Evolutionary conservation across 2,888 invertebrate genomes (phyloP).

Genomic region (Lordiphosa fenestrarum): DNA sequence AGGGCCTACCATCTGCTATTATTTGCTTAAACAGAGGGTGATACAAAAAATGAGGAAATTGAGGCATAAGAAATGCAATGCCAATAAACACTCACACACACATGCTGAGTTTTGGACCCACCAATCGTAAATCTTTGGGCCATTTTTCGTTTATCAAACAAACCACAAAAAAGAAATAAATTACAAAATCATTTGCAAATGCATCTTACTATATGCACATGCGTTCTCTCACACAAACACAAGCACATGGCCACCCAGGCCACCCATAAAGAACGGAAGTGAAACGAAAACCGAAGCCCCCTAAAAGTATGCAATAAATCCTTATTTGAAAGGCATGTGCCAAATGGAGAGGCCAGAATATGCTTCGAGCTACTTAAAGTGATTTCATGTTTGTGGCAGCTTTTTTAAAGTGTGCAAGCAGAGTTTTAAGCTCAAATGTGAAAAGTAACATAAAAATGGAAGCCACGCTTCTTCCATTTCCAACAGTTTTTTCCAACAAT

Average conservation of each 20-base stretch:
- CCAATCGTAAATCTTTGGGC: constrained; percentile 33
- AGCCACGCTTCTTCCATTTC: too few species aligned
- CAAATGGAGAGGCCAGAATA: constrained; percentile 7
- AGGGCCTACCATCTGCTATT: too few species aligned
- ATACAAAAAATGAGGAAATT: too few species aligned
- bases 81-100: too few species aligned
- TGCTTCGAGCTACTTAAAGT: too few species aligned
- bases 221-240: constrained; percentile 3
- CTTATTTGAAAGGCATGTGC: constrained; percentile 18
- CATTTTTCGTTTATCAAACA: constrained; percentile 24
- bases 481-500: too few species aligned
- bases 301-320: constrained; percentile 42
- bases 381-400: neutral
- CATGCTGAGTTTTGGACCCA: too few species aligned
- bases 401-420: neutral
- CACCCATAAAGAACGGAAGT: constrained; percentile 10
- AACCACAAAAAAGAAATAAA: constrained; percentile 35
- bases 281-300: constrained; percentile 10
- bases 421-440: neutral
- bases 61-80: too few species aligned
- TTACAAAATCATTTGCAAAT: constrained; percentile 32
- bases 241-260: neutral
- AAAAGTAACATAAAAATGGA: too few species aligned
- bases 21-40: too few species aligned
- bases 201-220: constrained; percentile 38